Evolutionary conservation across 2,113 vertebrate species (phyloP).

Genomic region (Eolophus roseicapilla): DNA sequence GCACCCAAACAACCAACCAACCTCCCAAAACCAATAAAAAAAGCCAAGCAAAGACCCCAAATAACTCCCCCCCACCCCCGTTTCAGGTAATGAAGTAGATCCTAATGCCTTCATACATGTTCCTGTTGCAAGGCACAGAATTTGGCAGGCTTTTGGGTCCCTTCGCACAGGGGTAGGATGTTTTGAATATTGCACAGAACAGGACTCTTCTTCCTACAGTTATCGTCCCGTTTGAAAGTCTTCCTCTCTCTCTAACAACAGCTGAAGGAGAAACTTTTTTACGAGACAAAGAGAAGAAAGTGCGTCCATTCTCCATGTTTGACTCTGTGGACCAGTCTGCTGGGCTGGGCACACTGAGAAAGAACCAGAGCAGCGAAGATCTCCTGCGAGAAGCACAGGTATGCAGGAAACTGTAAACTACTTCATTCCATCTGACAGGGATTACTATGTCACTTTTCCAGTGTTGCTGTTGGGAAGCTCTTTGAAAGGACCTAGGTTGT

Average conservation of each 20-base stretch:
- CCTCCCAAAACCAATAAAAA: not conserved
- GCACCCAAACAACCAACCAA: not conserved
- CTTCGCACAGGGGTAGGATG: not conserved
- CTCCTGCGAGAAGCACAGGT: slow-evolving; percentile 91
- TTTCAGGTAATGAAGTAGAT: not conserved
- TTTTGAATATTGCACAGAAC: not conserved
- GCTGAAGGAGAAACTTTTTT: slow-evolving; percentile 79
- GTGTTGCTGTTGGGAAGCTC: not conserved
- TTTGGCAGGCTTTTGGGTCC: not conserved
- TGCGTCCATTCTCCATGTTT: slow-evolving; percentile 92
- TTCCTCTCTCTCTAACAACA: not conserved
- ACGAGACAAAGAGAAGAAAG: slow-evolving; percentile 85
- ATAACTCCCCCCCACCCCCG: rapidly evolving
- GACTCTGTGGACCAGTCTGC: slow-evolving; percentile 82
- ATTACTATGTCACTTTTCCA: not conserved
- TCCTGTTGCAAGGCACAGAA: not conserved
- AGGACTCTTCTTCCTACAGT: not conserved
- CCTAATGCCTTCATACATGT: not conserved
- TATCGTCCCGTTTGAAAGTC: not conserved
- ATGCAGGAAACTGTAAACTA: not conserved
- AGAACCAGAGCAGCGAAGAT: slow-evolving; percentile 97
- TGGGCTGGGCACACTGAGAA: slow-evolving; percentile 78
- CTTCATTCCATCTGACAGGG: not conserved
- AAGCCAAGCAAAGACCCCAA: not conserved
- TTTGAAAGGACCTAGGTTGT: not conserved